Conservation (phyloP, 2,888 invertebrate genomes). For the Eumacrocentrus americanus region DNA sequence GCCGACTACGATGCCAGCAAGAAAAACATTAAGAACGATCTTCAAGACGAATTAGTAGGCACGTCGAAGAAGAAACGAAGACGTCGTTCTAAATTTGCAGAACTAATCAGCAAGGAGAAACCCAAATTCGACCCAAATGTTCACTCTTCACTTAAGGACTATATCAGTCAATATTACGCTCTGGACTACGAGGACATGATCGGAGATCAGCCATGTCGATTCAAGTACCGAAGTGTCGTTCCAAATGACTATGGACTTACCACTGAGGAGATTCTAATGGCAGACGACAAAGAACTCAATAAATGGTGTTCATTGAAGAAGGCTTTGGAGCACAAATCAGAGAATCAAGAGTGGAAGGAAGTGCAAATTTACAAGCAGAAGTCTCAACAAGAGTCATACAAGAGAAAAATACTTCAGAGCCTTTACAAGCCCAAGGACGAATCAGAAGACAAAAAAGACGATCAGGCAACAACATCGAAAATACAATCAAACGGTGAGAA, state of each 20-base stretch:
- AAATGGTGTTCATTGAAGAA: constrained; percentile 94
- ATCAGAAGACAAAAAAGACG: constrained; percentile 44
- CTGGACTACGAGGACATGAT: constrained; percentile 96
- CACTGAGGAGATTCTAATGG: constrained; percentile 90
- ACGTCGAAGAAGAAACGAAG: constrained; percentile 69
- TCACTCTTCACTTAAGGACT: constrained; percentile 79
- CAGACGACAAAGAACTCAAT: constrained; percentile 93
- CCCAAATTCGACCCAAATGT: constrained; percentile 81
- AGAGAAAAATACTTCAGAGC: constrained; percentile 80
- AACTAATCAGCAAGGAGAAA: constrained; percentile 76
- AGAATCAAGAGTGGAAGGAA: constrained; percentile 81
- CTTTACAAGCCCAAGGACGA: constrained; percentile 65
- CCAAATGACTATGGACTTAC: constrained; percentile 92
- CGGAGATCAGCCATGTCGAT: constrained; percentile 88
- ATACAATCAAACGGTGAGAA: constrained; percentile 21
- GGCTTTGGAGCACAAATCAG: constrained; percentile 77
- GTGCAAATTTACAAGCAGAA: constrained; percentile 77
- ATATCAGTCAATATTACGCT: constrained; percentile 93
- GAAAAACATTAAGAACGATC: constrained; percentile 58
- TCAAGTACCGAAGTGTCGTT: constrained; percentile 88
- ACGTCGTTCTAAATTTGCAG: constrained; percentile 77
- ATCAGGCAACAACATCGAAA: not conserved
- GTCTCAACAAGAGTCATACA: constrained; percentile 74
- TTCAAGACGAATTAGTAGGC: constrained; percentile 65
- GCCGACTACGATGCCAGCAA: constrained; percentile 76